Percentiles rank a stretch among this genome's conserved stretches.
Conservation (phyloP, 2,888 invertebrate species). For the Gnatocerus cornutus region DNA sequence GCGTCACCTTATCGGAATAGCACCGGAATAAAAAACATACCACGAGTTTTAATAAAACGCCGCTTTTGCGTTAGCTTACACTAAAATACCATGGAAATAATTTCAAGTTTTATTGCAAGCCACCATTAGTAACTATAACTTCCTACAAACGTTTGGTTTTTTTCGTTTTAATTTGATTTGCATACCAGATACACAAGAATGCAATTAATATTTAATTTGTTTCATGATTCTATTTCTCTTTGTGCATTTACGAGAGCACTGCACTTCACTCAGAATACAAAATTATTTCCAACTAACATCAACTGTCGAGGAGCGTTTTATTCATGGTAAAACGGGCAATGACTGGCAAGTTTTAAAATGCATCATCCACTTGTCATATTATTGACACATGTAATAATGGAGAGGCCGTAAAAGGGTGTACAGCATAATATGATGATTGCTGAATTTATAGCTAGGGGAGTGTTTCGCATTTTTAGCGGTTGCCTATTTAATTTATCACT, state of each 20-base stretch:
- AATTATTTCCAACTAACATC: slow-evolving; percentile 8
- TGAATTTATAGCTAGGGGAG: slow-evolving; percentile 15
- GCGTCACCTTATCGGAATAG: slow-evolving; percentile 18
- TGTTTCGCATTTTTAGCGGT: slow-evolving; percentile 11
- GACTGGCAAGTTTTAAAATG: slow-evolving; percentile 29
- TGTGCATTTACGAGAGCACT: slow-evolving; percentile 18
- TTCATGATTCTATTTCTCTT: slow-evolving; percentile 13
- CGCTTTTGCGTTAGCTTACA: too few relatives aligned
- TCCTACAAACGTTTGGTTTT: background rate
- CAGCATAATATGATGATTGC: slow-evolving; percentile 27
- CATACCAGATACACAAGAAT: slow-evolving; percentile 21
- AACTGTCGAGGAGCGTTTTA: background rate
- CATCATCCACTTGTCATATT: slow-evolving; percentile 26
- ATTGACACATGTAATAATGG: slow-evolving; percentile 31
- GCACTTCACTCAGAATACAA: background rate
- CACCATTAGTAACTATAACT: background rate
- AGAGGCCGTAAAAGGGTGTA: slow-evolving; percentile 18
- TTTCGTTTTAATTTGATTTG: slow-evolving; percentile 19
- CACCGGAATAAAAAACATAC: slow-evolving; percentile 7
- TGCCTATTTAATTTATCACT: slow-evolving; percentile 11
- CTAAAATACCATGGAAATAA: background rate
- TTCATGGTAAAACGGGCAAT: slow-evolving; percentile 4
- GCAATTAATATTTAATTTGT: slow-evolving; percentile 34
- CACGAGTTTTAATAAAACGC: too few relatives aligned
- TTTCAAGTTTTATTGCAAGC: background rate